These are phyloP conservation scores for Drosophila auraria DNA, from an alignment of 1,140 invertebrate genomes.

Conservation along the genomic window DNA sequence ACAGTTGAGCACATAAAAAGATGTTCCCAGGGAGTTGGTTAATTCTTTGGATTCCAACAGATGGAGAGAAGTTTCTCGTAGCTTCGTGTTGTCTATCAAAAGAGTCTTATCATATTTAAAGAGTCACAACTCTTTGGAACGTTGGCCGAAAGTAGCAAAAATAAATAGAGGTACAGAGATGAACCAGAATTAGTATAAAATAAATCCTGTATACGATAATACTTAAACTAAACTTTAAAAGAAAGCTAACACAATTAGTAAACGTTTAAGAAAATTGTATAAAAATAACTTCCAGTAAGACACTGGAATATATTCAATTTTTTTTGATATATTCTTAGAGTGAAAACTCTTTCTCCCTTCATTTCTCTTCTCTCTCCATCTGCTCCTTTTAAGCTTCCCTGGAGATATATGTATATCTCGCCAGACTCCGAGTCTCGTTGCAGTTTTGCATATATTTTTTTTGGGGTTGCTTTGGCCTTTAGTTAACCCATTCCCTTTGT, in stretches of 20 bases:
- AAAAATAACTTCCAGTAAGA: not conserved
- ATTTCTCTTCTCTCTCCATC: not conserved
- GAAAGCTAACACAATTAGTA: no score
- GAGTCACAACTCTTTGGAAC: not conserved
- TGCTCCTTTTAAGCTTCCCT: constrained; percentile 4
- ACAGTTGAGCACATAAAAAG: not conserved
- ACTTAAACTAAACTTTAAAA: no score
- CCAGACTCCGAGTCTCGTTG: constrained; percentile 11
- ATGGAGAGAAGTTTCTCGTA: not conserved
- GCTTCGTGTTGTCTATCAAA: not conserved
- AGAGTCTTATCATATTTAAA: no score
- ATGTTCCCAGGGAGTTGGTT: not conserved
- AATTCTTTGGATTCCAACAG: not conserved
- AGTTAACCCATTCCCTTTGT: constrained; percentile 66
- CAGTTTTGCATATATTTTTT: constrained; percentile 44
- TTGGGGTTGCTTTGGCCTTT: constrained; percentile 9
- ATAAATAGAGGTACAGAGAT: no score
- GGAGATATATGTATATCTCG: not conserved
- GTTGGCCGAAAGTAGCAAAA: no score
- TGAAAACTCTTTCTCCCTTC: no score
- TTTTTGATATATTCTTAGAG: not conserved
- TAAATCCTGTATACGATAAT: no score
- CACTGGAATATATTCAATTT: not conserved
- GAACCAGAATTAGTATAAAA: no score
- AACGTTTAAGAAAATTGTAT: not conserved